Conservation (phyloP, 2,888 invertebrate genomes). For the Nemotelus pantherinus region DNA sequence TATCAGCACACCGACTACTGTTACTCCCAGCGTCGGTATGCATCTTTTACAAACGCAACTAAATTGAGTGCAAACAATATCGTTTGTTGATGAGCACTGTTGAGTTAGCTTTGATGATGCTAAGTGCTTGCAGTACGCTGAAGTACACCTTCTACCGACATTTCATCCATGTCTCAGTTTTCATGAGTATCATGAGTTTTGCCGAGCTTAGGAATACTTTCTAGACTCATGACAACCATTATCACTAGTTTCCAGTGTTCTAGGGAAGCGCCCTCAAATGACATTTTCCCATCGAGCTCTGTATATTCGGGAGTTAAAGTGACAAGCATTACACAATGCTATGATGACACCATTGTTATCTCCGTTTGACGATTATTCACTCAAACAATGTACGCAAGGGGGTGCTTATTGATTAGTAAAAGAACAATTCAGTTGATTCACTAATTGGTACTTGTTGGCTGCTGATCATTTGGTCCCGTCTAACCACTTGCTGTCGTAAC, state of each 20-base stretch:
- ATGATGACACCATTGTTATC: too few species aligned
- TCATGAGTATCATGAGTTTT: not conserved
- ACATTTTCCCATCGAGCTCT: not conserved
- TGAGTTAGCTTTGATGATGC: not conserved
- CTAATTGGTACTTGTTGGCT: too few species aligned
- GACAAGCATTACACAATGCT: too few species aligned
- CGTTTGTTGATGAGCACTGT: slow-evolving; percentile 4
- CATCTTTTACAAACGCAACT: not conserved
- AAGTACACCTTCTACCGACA: not conserved
- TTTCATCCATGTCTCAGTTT: not conserved
- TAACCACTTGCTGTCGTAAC: too few species aligned
- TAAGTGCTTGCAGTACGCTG: slow-evolving; percentile 7
- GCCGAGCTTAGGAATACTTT: not conserved
- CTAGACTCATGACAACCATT: not conserved
- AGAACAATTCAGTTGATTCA: too few species aligned
- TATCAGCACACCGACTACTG: too few species aligned
- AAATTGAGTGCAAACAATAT: slow-evolving; percentile 27
- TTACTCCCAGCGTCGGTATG: not conserved
- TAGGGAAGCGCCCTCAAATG: not conserved
- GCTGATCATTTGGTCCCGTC: too few species aligned
- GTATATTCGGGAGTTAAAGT: too few species aligned
- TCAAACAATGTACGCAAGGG: too few species aligned
- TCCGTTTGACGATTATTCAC: too few species aligned
- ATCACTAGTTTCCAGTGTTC: not conserved
- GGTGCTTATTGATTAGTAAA: too few species aligned